Evolutionary conservation across 2,113 vertebrate genomes (phyloP), one percentile per base, ranked within the genome.

Genomic region (Pandion haliaetus): DNA sequence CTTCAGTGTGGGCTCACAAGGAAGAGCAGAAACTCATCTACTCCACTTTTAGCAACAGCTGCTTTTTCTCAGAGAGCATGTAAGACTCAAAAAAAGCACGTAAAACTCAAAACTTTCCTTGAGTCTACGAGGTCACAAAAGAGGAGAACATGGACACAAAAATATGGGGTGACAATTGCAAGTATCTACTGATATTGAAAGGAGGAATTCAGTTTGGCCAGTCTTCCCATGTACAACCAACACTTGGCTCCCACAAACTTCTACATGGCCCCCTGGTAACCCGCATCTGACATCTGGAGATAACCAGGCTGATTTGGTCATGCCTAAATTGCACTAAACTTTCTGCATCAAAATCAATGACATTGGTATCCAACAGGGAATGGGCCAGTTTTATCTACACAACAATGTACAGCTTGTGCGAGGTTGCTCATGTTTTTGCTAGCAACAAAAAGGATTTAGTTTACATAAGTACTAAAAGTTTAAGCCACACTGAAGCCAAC

Each of bases 221-320:
- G 1, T 8, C 31, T 29, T 63, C 42, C 36, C 28, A 9, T 0
- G 10, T 16, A 32, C 32, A 36, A 17, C 0, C 1, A 57, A 36
- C 17, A 13, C 4, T 6, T 4, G 2, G 21, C 4, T 74, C 34
- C 17, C 45, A 54, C 14, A 44, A 65, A n/a, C 66, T 76, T n/a
- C 81, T 14, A 19, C 54, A 26, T 1, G 8, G 20, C 4, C 4
- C 32, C 26, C 71, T 66, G 40, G 19, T 79, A 90, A 47, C 14
- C 49, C 69, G 47, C 28, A 38, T 25, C 45, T 66, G 78, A 11
- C 8, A 13, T 0, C 25, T 2, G 10, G 69, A 45, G 61, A 10
- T 8, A 63, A 52, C 52, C 29, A 31, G 58, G 40, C 32, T 79
- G 38, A 25, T 21, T 8, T 31, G 31, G 24, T 20, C 12, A 25